These are phyloP conservation scores for Helicolenus hilgendorfi DNA, from an alignment of 2,797 vertebrate species.

Conservation along the genomic window DNA sequence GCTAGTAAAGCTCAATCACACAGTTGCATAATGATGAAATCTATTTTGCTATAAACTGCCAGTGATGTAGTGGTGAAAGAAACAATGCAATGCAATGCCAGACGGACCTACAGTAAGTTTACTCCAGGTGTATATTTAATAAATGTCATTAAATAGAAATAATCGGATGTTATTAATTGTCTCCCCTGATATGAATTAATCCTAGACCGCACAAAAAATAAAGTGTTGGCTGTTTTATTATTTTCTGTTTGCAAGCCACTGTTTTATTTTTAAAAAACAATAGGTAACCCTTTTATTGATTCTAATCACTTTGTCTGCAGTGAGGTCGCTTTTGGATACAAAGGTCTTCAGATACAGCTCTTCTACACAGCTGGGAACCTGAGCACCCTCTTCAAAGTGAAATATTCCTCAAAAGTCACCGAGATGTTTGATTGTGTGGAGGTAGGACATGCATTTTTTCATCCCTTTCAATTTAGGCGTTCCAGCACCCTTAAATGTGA, in stretches of 20 bases:
- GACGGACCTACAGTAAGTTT: constrained; percentile 17
- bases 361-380: constrained; percentile 97
- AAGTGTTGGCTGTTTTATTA: not conserved
- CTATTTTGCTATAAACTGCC: constrained; percentile 57
- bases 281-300: not conserved
- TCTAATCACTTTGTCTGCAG: constrained; percentile 80
- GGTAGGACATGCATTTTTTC: constrained; percentile 86
- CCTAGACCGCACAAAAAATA: not conserved
- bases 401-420: constrained; percentile 95
- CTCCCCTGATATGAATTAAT: not conserved
- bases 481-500: not conserved
- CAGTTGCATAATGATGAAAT: constrained; percentile 79
- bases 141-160: constrained; percentile 17
- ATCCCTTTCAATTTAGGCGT: not conserved
- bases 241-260: constrained; percentile 1
- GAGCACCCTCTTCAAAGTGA: constrained; percentile 96
- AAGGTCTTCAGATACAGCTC: constrained; percentile 95
- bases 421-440: constrained; percentile 97
- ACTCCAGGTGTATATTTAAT: constrained; percentile 36
- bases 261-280: not conserved
- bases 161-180: not conserved
- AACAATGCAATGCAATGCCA: constrained; percentile 48
- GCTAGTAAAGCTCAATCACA: constrained; percentile 80
- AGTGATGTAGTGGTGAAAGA: constrained; percentile 49
- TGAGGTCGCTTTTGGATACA: constrained; percentile 98